Evolutionary conservation across 2,888 invertebrate species (phyloP).

Genomic region (Vandiemenella viatica): DNA sequence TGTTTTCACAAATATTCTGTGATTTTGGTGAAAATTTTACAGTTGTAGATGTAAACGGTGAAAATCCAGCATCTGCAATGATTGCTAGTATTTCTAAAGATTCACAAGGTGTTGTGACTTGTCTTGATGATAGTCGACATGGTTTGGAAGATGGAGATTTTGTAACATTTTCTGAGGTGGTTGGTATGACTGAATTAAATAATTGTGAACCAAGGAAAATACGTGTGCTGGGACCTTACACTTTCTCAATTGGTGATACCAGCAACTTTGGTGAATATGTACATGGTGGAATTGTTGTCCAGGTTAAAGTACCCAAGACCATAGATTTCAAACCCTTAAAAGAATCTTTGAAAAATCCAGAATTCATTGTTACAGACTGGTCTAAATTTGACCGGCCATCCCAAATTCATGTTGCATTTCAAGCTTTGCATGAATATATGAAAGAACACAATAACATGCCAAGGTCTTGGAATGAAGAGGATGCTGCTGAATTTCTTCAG

Average conservation of each 20-base stretch:
- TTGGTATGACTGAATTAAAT: slow-evolving; percentile 92
- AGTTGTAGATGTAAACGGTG: slow-evolving; percentile 81
- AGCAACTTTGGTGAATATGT: slow-evolving; percentile 59
- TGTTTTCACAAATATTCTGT: slow-evolving; percentile 92
- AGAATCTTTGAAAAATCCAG: slow-evolving; percentile 64
- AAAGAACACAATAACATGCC: slow-evolving; percentile 49
- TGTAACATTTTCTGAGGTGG: slow-evolving; percentile 89
- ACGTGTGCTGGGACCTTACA: slow-evolving; percentile 83
- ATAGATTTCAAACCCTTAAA: slow-evolving; percentile 62
- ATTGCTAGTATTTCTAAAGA: slow-evolving; percentile 79
- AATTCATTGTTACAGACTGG: slow-evolving; percentile 77
- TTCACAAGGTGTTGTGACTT: slow-evolving; percentile 78
- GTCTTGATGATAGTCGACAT: slow-evolving; percentile 89
- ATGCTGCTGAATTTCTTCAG: slow-evolving; percentile 49
- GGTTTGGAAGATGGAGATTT: slow-evolving; percentile 93
- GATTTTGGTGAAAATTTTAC: slow-evolving; percentile 88
- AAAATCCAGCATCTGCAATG: slow-evolving; percentile 83
- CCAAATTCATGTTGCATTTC: slow-evolving; percentile 77
- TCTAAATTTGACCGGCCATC: slow-evolving; percentile 85
- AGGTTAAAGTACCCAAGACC: slow-evolving; percentile 89
- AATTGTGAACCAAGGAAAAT: slow-evolving; percentile 79
- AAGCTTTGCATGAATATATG: slow-evolving; percentile 57
- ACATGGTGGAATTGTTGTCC: slow-evolving; percentile 82
- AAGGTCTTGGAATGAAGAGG: slow-evolving; percentile 61
- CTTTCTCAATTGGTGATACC: slow-evolving; percentile 93